A percentile compares a stretch with the other conserved stretches of the same genome.
phyloP scores from a whole-genome alignment of 2,888 invertebrate genomes.

The Pinctada fucata region DNA sequence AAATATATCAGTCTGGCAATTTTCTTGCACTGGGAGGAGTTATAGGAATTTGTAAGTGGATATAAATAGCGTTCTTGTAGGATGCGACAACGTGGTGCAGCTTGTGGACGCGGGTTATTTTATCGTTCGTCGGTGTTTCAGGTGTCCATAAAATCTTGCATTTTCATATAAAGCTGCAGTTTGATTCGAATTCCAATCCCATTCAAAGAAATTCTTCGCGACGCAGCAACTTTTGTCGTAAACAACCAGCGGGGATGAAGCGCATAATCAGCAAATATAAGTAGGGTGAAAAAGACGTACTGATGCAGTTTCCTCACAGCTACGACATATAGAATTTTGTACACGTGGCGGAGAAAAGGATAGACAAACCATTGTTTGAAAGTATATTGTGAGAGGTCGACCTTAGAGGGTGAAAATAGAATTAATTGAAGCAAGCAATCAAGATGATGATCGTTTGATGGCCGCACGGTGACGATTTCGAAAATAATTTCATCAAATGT shows the following conservation, averaged over 20 bases:
- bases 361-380: no score
- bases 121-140: no score
- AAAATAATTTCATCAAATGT: no score
- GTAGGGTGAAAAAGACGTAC: not conserved
- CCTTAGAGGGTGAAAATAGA: no score
- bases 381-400: no score
- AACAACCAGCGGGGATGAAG: not conserved
- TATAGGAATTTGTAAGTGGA: not conserved
- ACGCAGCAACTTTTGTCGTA: not conserved
- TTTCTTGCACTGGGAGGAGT: not conserved
- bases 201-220: not conserved
- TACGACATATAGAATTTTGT: no score
- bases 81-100: not conserved
- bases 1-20: not conserved
- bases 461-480: no score
- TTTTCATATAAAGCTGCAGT: not conserved
- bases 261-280: not conserved
- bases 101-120: no score
- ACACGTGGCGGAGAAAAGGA: no score
- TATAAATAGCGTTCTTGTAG: not conserved
- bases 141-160: not conserved
- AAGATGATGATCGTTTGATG: no score
- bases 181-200: not conserved
- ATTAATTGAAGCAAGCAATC: no score
- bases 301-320: not conserved